A percentile compares a stretch with the other conserved stretches of the same genome.
Conservation (phyloP, 1,140 invertebrate genomes). For the Portunus trituberculatus region DNA sequence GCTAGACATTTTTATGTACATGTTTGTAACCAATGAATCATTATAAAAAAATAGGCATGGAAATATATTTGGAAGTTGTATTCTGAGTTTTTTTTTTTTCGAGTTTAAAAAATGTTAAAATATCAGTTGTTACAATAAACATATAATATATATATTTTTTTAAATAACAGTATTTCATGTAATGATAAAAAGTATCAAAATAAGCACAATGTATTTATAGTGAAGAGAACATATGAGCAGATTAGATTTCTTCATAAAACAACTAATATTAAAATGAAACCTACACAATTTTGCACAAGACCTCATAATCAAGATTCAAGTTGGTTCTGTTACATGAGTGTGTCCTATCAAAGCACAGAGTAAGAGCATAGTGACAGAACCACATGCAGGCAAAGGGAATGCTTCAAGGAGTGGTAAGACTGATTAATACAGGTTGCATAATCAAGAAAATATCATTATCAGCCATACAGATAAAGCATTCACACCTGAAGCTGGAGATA, state of each 20-base stretch:
- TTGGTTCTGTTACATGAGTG: neutral
- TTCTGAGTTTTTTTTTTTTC: neutral
- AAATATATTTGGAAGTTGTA: constrained; percentile 5
- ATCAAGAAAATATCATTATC: neutral
- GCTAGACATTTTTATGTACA: neutral
- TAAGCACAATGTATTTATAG: neutral
- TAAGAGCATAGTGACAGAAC: constrained; percentile 12
- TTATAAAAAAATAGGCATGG: neutral
- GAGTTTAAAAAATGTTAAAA: neutral
- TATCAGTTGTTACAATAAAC: neutral
- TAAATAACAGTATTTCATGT: neutral
- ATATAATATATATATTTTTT: neutral
- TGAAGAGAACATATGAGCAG: neutral
- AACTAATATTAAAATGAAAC: neutral
- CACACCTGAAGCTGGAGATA: constrained; percentile 20
- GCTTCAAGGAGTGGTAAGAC: neutral
- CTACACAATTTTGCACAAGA: neutral
- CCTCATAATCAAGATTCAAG: neutral
- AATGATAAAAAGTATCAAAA: neutral
- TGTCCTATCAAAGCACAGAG: neutral
- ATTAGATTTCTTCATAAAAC: neutral
- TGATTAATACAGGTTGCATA: neutral
- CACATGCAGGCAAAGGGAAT: constrained; percentile 18
- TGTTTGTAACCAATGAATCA: neutral
- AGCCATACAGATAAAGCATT: constrained; percentile 22